Conservation (phyloP, 2,797 vertebrate genomes). For the Trachurus trachurus region DNA sequence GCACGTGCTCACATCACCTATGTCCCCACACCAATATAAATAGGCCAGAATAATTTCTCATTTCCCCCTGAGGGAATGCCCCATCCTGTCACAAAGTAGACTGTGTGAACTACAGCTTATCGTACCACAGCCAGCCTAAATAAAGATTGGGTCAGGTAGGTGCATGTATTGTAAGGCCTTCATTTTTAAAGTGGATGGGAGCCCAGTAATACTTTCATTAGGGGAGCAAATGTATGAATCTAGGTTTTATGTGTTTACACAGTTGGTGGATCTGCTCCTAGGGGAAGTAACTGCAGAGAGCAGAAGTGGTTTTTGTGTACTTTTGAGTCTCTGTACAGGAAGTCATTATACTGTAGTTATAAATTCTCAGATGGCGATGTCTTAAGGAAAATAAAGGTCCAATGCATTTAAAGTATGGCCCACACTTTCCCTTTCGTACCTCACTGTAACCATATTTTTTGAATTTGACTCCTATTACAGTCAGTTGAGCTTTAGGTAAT, state of each 20-base stretch:
- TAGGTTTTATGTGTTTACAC: background rate
- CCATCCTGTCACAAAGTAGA: slow-evolving; percentile 3
- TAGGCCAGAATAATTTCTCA: slow-evolving; percentile 55
- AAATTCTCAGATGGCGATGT: background rate
- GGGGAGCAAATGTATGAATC: background rate
- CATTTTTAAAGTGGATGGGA: slow-evolving; percentile 28
- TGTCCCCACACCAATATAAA: slow-evolving; percentile 47
- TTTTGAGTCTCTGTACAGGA: background rate
- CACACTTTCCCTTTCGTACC: background rate
- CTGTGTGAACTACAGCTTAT: slow-evolving; percentile 14
- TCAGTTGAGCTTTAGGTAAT: slow-evolving; percentile 13
- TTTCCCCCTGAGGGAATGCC: slow-evolving; percentile 41
- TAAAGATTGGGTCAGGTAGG: slow-evolving; percentile 25
- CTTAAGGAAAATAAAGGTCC: background rate
- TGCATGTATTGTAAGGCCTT: slow-evolving; percentile 19
- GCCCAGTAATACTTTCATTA: slow-evolving; percentile 8
- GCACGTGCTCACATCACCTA: slow-evolving; percentile 38
- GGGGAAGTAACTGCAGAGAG: background rate
- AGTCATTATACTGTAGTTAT: background rate
- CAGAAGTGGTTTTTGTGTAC: background rate
- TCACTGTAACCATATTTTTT: background rate
- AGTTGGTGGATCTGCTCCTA: background rate
- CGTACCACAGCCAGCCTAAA: slow-evolving; percentile 32
- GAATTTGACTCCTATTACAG: slow-evolving; percentile 5
- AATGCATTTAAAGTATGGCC: background rate